Base-by-base conservation (phyloP, 1,140 invertebrate genomes). In the Drosophila athabasca region DNA sequence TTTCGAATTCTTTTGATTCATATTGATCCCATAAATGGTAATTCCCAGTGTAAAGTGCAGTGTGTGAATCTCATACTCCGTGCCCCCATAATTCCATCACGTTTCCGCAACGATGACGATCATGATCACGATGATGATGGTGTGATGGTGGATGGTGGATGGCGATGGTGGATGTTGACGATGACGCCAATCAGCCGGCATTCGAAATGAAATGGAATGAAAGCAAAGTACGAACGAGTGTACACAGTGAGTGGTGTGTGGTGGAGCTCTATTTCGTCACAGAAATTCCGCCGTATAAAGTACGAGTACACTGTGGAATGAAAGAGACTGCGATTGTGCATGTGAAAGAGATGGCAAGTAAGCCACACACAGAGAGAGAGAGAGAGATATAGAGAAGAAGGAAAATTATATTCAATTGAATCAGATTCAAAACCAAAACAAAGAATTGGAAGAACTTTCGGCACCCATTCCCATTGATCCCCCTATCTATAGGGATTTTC, bases 281-380 rank as follows among this genome's bases (percentile, higher is more conserved):
- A 79, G 83, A 87, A 87, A 87, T 87, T 87, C 82, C 83, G 78
- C 45, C 83, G 83, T 78, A 82, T 79, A 70, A 53, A 54, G 51
- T 79, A 68, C 53, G 39, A 39, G 35, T 13, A 4, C 31, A 44
- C 62, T 45, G 57, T 29, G 65, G 50, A 44, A 45, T 67, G 22
- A 17, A n/a, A 58, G 26, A 45, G 55, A 15, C 60, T 53, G 61
- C 64, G 81, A 85, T 77, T 81, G 62, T 77, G 72, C 66, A 66
- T 68, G 73, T 62, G 51, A 61, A 54, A 57, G 41, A 59, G 35
- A 41, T 5, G 22, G 17, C 17, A 13, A 45, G 6, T 24, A 43
- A 13, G 48, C 0, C 13, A 8, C 3, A 44, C 26, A 26, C 6
- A 19, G 41, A 62, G 15, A 39, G 50, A 31, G 39, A 9, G 8